phyloP scores from a whole-genome alignment of 2,888 invertebrate species.

The Scaptomyza reducta region DNA sequence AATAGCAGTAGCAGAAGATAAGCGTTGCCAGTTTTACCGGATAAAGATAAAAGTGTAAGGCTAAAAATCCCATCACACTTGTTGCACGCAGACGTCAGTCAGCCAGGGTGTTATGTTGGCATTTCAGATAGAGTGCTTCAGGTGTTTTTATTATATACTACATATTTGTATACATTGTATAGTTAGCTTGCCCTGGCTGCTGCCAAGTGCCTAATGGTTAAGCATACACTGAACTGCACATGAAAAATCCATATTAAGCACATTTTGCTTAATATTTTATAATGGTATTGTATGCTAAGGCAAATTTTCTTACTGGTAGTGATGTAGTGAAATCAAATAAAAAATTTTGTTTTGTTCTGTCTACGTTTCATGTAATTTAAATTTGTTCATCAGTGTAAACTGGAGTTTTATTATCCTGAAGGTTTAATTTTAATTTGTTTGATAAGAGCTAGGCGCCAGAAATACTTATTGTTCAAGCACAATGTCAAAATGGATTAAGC shows the following conservation, averaged over 20 bases:
- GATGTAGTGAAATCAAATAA: no score
- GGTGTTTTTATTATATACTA: background rate
- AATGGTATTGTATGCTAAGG: background rate
- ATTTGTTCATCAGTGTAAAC: background rate
- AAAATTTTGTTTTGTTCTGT: no score
- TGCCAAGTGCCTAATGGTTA: constrained; percentile 37
- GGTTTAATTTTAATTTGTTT: background rate
- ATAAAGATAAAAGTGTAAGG: constrained; percentile 15
- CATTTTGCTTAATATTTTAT: background rate
- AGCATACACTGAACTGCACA: constrained; percentile 5
- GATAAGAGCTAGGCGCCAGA: background rate
- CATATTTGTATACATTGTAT: background rate
- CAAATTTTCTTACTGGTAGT: no score
- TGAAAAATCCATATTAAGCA: background rate
- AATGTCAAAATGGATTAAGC: background rate
- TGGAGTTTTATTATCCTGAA: background rate
- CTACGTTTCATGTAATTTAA: no score
- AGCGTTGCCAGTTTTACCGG: background rate
- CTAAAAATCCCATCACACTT: background rate
- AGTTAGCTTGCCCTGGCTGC: constrained; percentile 15
- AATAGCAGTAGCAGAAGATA: background rate
- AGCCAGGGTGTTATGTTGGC: constrained; percentile 9
- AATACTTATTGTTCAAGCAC: background rate
- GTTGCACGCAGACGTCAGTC: background rate
- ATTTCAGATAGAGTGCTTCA: constrained; percentile 1